Percentiles rank a stretch among this genome's conserved stretches.
Conservation (phyloP, 1,140 invertebrate species). For the Colletes gigas region DNA sequence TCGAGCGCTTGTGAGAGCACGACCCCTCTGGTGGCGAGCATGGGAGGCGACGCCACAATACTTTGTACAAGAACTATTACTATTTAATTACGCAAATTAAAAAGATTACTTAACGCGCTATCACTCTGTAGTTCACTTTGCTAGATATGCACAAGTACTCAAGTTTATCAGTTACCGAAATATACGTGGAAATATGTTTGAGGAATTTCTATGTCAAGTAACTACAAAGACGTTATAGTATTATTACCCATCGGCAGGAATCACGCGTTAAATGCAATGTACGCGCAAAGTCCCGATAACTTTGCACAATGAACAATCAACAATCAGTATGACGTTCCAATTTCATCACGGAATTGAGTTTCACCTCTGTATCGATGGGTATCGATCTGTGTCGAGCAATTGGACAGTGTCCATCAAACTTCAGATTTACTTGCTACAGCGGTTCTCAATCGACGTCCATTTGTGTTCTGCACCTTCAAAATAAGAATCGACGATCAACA, state of each 20-base stretch:
- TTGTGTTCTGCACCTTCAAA: too few relatives aligned
- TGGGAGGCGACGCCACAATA: too few relatives aligned
- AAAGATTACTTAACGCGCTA: too few relatives aligned
- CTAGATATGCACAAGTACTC: too few relatives aligned
- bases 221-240: background rate
- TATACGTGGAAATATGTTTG: background rate
- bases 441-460: constrained; percentile 12
- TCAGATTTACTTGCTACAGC: constrained; percentile 18
- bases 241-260: background rate
- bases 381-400: constrained; percentile 42
- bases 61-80: too few relatives aligned
- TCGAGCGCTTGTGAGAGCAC: too few relatives aligned
- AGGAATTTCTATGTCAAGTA: constrained; percentile 14
- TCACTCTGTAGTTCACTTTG: too few relatives aligned
- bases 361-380: constrained; percentile 24
- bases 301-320: constrained; percentile 39
- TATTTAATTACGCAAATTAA: too few relatives aligned
- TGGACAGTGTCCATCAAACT: constrained; percentile 45
- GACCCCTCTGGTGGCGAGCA: too few relatives aligned
- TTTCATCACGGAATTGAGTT: constrained; percentile 43
- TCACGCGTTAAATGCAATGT: background rate
- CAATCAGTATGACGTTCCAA: constrained; percentile 32
- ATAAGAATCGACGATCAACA: background rate
- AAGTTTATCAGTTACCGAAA: too few relatives aligned
- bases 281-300: constrained; percentile 32